Evolutionary conservation across 2,113 vertebrate species (phyloP), one percentile per base, ranked within the genome.

Genomic region (Ursus arctos): DNA sequence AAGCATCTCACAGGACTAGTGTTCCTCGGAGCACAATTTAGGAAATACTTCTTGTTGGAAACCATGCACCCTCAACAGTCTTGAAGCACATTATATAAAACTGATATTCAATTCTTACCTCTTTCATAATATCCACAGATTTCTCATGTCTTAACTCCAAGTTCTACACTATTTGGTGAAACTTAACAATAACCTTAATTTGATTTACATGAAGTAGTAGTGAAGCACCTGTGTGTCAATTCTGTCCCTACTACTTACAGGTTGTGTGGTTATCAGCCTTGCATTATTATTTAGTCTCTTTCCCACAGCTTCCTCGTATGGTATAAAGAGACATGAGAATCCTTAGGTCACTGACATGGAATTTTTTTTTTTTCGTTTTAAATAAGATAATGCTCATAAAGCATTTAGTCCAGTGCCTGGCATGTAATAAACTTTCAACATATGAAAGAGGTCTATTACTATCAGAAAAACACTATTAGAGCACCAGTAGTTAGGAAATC

Each of bases 141-240:
- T 88, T 71, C 79, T 93, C 69, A 93, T 40, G 40, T 72, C 77
- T 93, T 90, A 98, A 82, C 49, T 96, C 24, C 31, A 76, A 55
- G 14, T 49, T 40, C 40, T 91, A 93, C 36, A 84, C 18, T 43
- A 55, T 79, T 94, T 94, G 22, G 18, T 92, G 55, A 88, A 87
- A 80, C 8, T 61, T 80, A 51, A 74, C 10, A 85, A 40, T 84
- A 94, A 40, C 49, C 88, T 76, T 80, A 96, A 83, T 74, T 67
- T 79, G 19, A 47, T 90, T 79, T 53, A 19, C 59, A 90, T 53
- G 22, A 93, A 94, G 33, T 28, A 88, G 22, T 21, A 51, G 26
- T 55, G 79, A 93, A 93, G 43, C 33, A 84, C 21, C 49, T 72
- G 28, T 26, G 28, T 59, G 76, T 94, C 61, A 47, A 57, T 74